Base-by-base conservation (phyloP, 2,888 invertebrate species). In the Mimumesa dahlbomi region DNA sequence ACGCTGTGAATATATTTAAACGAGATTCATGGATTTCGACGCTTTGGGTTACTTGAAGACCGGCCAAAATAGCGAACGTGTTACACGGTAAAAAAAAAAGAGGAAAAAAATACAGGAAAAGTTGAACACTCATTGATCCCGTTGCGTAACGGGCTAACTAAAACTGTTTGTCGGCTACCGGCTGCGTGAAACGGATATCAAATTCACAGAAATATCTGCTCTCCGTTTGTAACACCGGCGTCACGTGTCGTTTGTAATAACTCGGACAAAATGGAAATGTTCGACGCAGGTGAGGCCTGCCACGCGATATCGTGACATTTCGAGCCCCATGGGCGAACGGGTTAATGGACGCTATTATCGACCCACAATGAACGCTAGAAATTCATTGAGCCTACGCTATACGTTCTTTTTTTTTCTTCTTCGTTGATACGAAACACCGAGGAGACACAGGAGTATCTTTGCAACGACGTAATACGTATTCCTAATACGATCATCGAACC, bases 1-100 rank as follows among this genome's bases (percentile, higher is more conserved):
- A 18, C 54, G 7, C 25, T 25, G 25, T 5, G 40, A 54, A 21
- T 63, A 45, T 56, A 48, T 73, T 61, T 61, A 57, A 70, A 64
- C 45, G 38, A 25, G 31, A 19, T 38, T 40, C 43, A 5, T 16
- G 21, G 19, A 34, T 59, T 59, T 52, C 52, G 36, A 46, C 34
- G 38, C 43, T 48, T 54, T 45, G 22, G 45, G 25, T 25, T 9
- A 13, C 11, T 73, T 48, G 59, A 64, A 46, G 14, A 42, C 14
- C 48, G 22, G 52, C 45, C 64, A 59, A 49, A 19, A n/a, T n/a
- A n/a, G n/a, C 34, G 34, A 34, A 61, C 1, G 25, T 13, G 6
- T 22, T n/a, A n/a, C 13, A 4, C 0, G 1, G 22, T 16, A 19
- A 40, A 38, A 34, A 34, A 34, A 11, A 7, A 34, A 7, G 6